Base-by-base conservation (phyloP, 1,140 invertebrate genomes). In the Drosophila kohkoa region DNA sequence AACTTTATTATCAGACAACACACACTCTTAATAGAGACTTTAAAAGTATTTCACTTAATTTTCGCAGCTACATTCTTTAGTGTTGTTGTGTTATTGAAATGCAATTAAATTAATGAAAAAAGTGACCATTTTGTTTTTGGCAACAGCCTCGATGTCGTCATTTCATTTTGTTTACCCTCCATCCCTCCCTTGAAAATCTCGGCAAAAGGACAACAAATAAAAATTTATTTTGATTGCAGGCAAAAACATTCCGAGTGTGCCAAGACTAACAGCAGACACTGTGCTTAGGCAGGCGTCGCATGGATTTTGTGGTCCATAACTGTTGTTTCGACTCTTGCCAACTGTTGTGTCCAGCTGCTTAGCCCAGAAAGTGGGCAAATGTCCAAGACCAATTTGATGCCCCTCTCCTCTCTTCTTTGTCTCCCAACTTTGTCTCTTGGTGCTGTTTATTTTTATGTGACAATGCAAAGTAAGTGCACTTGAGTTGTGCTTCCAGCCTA, bases 381-480 rank as follows among this genome's bases (percentile, higher is more conserved):
- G 85, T 74, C 85, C 85, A 86, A 85, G 63, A 75, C 57, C 41
- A 43, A 43, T 43, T 43, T 43, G 41, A 5, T 3, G 4, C 3
- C 3, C 5, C 38, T n/a, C 2, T 0, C 41, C 4, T n/a, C 11
- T n/a, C n/a, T 43, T n/a, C 13, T 11, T 3, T n/a, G n/a, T 13
- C 3, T 2, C 32, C 32, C 32, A 32, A 8, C 32, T 32, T 8
- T 30, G 51, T 52, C 71, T 59, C 70, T 20, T 48, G 71, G 6
- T 48, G 65, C 60, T 80, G 78, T 89, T 89, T 89, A 77, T 89
- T 89, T 89, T 89, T 89, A 89, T 89, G 78, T 79, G 82, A 89
- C 83, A 87, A 81, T 83, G 83, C 81, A 85, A 89, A 90, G 70
- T 89, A 85, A 90, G 85, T 89, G 85, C 85, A 85, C 86, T 89